phyloP scores from a whole-genome alignment of 2,113 vertebrate species.

The Chionomys nivalis region DNA sequence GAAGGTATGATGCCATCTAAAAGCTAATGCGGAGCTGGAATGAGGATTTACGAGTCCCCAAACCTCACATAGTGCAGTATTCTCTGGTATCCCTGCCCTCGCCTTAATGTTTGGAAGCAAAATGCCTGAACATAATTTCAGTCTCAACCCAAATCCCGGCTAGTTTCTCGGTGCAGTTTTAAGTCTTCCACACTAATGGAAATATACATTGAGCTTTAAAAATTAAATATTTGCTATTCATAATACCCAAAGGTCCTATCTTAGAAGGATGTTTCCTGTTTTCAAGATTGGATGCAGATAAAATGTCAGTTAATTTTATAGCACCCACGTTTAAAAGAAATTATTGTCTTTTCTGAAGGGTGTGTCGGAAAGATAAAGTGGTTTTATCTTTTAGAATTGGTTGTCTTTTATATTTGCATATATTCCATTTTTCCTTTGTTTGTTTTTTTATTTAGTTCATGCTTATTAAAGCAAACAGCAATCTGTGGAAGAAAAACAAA shows the following conservation, averaged over 20 bases:
- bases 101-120: constrained; percentile 61
- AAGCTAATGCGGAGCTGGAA: constrained; percentile 61
- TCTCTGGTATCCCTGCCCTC: constrained; percentile 52
- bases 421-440: constrained; percentile 19
- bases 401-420: not conserved
- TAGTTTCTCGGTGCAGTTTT: not conserved
- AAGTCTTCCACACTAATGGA: not conserved
- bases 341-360: constrained; percentile 27
- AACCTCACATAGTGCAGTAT: constrained; percentile 35
- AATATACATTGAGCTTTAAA: constrained; percentile 15
- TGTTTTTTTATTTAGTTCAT: not conserved
- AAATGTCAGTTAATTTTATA: constrained; percentile 10
- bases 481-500: not conserved
- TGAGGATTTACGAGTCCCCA: constrained; percentile 77
- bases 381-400: constrained; percentile 10
- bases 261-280: not conserved
- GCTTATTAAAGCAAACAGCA: constrained; percentile 46
- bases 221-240: constrained; percentile 8
- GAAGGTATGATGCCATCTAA: constrained; percentile 70
- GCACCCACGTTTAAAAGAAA: not conserved
- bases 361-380: not conserved
- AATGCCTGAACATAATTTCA: constrained; percentile 53
- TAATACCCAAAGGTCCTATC: not conserved
- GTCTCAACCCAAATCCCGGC: constrained; percentile 49
- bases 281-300: not conserved